phyloP scores from a whole-genome alignment of 2,113 vertebrate genomes.

The Sclerurus mexicanus region DNA sequence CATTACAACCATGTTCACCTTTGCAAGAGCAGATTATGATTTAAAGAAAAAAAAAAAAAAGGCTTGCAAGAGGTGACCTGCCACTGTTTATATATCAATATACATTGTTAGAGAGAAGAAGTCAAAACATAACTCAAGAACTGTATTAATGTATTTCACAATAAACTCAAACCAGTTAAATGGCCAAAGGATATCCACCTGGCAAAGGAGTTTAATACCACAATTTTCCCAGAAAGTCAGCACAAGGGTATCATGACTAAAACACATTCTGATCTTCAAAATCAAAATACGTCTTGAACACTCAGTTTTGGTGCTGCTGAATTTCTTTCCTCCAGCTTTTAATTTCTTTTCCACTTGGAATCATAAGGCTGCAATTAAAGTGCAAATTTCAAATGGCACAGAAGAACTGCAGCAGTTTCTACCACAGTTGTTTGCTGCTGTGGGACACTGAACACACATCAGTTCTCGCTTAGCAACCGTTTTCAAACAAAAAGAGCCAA shows the following conservation, averaged over 20 bases:
- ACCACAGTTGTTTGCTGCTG: not conserved
- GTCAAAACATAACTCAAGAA: slow-evolving; percentile 37
- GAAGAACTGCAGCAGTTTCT: not conserved
- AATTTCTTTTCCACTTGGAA: not conserved
- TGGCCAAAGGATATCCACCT: not conserved
- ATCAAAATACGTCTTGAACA: not conserved
- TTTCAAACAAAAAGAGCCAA: slow-evolving; percentile 35
- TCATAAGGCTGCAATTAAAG: not conserved
- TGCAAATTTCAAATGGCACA: not conserved
- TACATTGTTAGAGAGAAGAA: not conserved
- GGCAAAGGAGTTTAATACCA: not conserved
- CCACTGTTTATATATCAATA: slow-evolving; percentile 35
- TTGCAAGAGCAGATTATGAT: not conserved
- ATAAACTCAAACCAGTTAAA: slow-evolving; percentile 31
- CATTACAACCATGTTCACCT: not conserved
- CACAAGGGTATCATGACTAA: not conserved
- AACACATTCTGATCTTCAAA: not conserved
- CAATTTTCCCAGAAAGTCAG: slow-evolving; percentile 4
- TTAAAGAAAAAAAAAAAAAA: not conserved
- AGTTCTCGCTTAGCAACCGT: not conserved
- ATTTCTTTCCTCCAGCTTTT: not conserved
- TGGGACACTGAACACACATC: not conserved
- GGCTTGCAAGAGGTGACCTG: not conserved
- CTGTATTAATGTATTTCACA: not conserved
- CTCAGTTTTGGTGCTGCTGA: not conserved